Percentiles rank a stretch among this genome's conserved stretches.
These are phyloP conservation scores for Asobara japonica DNA, from an alignment of 1,140 invertebrate species.

Conservation along the genomic window DNA sequence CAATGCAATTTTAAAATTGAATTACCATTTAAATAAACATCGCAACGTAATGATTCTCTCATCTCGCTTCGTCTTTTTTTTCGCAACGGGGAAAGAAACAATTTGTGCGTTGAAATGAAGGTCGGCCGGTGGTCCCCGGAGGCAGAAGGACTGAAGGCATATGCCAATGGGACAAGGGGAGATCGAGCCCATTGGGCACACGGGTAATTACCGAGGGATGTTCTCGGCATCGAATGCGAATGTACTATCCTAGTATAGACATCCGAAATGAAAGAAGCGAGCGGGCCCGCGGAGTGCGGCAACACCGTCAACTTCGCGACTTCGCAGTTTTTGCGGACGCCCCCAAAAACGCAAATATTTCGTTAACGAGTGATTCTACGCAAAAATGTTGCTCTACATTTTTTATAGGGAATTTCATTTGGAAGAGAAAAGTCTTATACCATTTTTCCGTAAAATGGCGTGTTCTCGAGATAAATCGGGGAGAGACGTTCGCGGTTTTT, in stretches of 20 bases:
- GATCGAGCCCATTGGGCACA: slow-evolving; percentile 39
- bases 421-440: no score
- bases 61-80: slow-evolving; percentile 23
- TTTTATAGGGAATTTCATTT: no score
- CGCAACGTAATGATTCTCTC: neutral
- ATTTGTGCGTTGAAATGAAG: slow-evolving; percentile 52
- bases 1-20: neutral
- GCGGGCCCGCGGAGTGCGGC: no score
- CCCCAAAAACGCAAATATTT: no score
- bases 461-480: no score
- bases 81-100: slow-evolving; percentile 43
- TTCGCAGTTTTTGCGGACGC: no score
- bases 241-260: neutral
- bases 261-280: no score
- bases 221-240: slow-evolving; percentile 32
- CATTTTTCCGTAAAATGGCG: no score
- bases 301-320: no score
- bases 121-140: slow-evolving; percentile 17
- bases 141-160: slow-evolving; percentile 43
- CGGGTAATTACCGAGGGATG: slow-evolving; percentile 65
- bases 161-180: slow-evolving; percentile 49
- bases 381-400: no score
- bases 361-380: no score
- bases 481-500: no score
- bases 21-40: neutral